Percentiles rank a stretch among this genome's conserved stretches.
Conservation (phyloP, 2,888 invertebrate genomes). For the Perizoma flavofasciatum region DNA sequence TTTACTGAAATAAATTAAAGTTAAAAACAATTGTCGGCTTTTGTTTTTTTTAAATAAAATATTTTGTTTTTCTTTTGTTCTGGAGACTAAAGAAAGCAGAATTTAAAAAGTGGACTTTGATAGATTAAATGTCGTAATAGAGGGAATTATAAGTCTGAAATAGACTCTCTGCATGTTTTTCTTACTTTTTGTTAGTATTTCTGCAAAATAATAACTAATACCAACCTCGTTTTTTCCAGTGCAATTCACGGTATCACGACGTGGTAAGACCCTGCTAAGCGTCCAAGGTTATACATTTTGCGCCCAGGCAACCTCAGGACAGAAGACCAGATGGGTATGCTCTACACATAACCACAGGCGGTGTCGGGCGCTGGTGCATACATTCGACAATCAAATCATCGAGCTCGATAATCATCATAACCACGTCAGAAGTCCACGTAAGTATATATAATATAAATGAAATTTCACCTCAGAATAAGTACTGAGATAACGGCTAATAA, state of each 20-base stretch:
- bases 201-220: background rate
- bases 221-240: slow-evolving; percentile 10
- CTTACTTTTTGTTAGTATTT: background rate
- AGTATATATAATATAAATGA: background rate
- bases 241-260: slow-evolving; percentile 18
- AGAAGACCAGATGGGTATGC: slow-evolving; percentile 42
- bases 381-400: slow-evolving; percentile 39
- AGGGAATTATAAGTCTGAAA: too few relatives aligned
- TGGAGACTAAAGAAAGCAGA: too few relatives aligned
- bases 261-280: slow-evolving; percentile 25
- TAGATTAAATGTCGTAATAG: too few relatives aligned
- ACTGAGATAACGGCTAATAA: too few relatives aligned
- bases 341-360: slow-evolving; percentile 46
- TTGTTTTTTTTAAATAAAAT: too few relatives aligned
- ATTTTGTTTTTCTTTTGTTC: too few relatives aligned
- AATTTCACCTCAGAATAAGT: too few relatives aligned
- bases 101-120: too few relatives aligned
- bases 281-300: slow-evolving; percentile 39
- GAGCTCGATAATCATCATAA: slow-evolving; percentile 41
- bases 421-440: slow-evolving; percentile 27
- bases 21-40: too few relatives aligned
- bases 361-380: slow-evolving; percentile 46
- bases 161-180: background rate
- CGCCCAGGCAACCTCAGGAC: slow-evolving; percentile 15
- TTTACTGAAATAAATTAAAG: too few relatives aligned